Percentiles rank a stretch among this genome's conserved stretches.
Conservation (phyloP, 2,113 vertebrate genomes). For the Noctilio leporinus region DNA sequence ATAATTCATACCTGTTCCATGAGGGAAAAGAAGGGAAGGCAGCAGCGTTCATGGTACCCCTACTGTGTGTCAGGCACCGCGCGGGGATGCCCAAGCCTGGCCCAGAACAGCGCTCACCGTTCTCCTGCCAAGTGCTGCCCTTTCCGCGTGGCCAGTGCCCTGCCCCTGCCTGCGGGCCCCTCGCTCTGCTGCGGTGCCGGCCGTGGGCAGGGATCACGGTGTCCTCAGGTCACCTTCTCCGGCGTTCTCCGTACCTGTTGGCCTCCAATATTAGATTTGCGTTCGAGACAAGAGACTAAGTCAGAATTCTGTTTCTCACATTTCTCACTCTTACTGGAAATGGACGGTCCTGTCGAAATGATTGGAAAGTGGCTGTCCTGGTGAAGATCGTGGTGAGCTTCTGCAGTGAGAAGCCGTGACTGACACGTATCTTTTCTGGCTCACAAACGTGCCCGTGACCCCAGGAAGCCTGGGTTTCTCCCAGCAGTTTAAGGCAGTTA, state of each 20-base stretch:
- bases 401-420: neutral
- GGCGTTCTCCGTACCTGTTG: neutral
- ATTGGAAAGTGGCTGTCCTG: neutral
- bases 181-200: neutral
- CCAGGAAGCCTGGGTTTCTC: neutral
- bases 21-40: neutral
- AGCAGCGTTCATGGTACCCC: neutral
- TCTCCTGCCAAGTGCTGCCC: neutral
- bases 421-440: neutral
- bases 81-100: neutral
- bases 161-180: neutral
- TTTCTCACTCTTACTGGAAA: neutral
- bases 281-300: neutral
- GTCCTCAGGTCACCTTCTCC: conserved; percentile 57
- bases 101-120: neutral
- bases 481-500: neutral
- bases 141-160: neutral
- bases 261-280: neutral
- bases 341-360: neutral
- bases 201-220: neutral
- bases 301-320: neutral
- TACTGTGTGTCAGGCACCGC: neutral
- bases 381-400: neutral
- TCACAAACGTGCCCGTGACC: neutral
- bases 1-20: neutral